Base-by-base conservation (phyloP, 2,888 invertebrate species). In the Bellardia pandia region DNA sequence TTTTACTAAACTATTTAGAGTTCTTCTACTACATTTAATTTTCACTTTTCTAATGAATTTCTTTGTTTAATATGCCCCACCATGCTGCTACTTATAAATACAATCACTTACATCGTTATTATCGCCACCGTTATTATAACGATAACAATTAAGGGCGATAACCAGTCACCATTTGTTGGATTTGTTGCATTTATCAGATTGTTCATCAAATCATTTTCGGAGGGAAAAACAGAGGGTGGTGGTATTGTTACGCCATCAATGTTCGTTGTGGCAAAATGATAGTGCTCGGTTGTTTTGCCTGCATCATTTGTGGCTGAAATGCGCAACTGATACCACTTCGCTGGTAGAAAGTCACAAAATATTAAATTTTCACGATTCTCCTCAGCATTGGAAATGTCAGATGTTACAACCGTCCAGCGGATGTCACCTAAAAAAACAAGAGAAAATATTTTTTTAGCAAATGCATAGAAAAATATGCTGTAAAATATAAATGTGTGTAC, bases 251-350 rank as follows among this genome's bases (percentile, higher is more conserved):
- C 91, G 14, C 95, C 95, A 89, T 95, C 95, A 0, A 95, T 91
- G 30, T 94, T 94, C 40, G 94, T 93, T 45, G 95, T 95, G 64
- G 94, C 94, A 90, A 95, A 95, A 90, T 95, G 95, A 90, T 95
- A 95, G 75, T 95, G 94, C 88, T 95, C 95, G 0, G 95, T 94
- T 69, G 95, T 95, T 94, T 94, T 95, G 0, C 95, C 95, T 7
- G 95, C 95, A 90, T 95, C 95, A 91, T 95, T 95, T 8, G 94
- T 94, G 40, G 95, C 95, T 0, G 95, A 94, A 60, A 95, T 95
- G 64, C 95, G 95, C 45, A 95, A 93, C 75, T 95, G 95, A 91
- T 95, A 95, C 92, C 95, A 94, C 66, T 95, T 95, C 1, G 95
- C 95, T 13, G 95, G 95, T 14, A 94, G 92, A 88, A 95, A 93